Conservation (phyloP, 2,797 vertebrate genomes). For the Molossus molossus region DNA sequence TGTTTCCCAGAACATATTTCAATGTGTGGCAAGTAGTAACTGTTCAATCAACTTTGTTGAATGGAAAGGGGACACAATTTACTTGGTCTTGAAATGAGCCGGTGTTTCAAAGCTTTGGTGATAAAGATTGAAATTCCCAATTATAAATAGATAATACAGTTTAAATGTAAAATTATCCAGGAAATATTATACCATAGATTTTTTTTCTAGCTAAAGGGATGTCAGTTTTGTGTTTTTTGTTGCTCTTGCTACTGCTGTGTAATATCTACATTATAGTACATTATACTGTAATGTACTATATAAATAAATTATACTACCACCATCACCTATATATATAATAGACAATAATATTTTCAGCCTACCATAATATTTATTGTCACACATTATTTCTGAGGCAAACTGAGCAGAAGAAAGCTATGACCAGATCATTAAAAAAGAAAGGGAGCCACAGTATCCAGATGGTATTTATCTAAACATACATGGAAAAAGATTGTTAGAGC, state of each 20-base stretch:
- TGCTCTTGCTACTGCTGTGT: not conserved
- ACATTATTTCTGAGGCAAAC: not conserved
- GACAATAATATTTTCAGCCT: conserved; percentile 5
- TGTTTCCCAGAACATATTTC: not conserved
- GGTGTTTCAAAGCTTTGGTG: not conserved
- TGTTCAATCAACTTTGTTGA: not conserved
- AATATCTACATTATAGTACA: not conserved
- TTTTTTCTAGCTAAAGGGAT: not conserved
- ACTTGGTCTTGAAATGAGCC: not conserved
- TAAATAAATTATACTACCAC: not conserved
- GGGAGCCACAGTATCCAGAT: not conserved
- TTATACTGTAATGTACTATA: too few relatives aligned
- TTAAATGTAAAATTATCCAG: not conserved
- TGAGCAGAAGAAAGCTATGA: not conserved
- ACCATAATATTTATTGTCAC: not conserved
- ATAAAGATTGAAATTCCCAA: not conserved
- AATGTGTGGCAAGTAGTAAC: not conserved
- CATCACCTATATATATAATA: not conserved
- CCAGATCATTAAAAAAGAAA: not conserved
- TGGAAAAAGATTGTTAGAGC: not conserved
- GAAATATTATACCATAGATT: not conserved
- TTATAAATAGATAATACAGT: not conserved
- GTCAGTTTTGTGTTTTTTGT: not conserved
- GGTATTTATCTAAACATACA: not conserved
- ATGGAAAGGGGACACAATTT: not conserved